These are phyloP conservation scores for Eupleurogrammus muticus DNA, from an alignment of 2,797 vertebrate genomes.

Conservation along the genomic window DNA sequence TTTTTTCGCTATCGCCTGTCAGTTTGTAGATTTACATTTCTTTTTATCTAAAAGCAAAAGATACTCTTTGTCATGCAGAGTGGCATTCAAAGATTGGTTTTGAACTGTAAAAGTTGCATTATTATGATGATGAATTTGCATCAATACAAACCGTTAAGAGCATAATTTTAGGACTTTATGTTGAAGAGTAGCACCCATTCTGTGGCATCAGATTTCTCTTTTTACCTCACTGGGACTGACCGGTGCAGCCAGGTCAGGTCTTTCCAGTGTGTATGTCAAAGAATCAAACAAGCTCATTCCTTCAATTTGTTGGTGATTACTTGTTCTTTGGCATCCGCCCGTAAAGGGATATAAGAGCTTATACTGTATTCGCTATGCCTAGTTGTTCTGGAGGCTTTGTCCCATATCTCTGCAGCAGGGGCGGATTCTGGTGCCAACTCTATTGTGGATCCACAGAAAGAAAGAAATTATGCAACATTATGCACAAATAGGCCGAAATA, in stretches of 20 bases:
- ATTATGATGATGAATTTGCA: neutral
- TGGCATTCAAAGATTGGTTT: constrained; percentile 1
- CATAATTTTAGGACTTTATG: neutral
- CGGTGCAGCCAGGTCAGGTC: no score
- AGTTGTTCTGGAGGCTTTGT: constrained; percentile 40
- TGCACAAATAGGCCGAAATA: constrained; percentile 40
- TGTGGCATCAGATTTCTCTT: neutral
- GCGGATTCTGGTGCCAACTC: constrained; percentile 12
- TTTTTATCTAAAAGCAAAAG: constrained; percentile 18
- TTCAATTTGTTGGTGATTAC: constrained; percentile 4
- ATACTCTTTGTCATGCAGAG: neutral
- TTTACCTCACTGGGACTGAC: neutral
- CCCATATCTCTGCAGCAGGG: constrained; percentile 24
- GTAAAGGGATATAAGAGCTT: constrained; percentile 3
- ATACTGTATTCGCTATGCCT: constrained; percentile 28
- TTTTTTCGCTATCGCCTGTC: constrained; percentile 21
- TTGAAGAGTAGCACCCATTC: neutral
- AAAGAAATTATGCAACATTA: constrained; percentile 21
- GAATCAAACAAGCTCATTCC: neutral
- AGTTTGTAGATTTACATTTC: constrained; percentile 17
- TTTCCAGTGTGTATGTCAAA: neutral
- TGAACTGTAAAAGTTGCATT: neutral
- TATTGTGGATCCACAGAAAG: constrained; percentile 25
- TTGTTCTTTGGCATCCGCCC: constrained; percentile 11
- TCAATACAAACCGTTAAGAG: neutral